A percentile compares a stretch with the other conserved stretches of the same genome.
These are phyloP conservation scores for Crypturellus undulatus DNA, from an alignment of 2,113 vertebrate genomes.

Conservation along the genomic window DNA sequence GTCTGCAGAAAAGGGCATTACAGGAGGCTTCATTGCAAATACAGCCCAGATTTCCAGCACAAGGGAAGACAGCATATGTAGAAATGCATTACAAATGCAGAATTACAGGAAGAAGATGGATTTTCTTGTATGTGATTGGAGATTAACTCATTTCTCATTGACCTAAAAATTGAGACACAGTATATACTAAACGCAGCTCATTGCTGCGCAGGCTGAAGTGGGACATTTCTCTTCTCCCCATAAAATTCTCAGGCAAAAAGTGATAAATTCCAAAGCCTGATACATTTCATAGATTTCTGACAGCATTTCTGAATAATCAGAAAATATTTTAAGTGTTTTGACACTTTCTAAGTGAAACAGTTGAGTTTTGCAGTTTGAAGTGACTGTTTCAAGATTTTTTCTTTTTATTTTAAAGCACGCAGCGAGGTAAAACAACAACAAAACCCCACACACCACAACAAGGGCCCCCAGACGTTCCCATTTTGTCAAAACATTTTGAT, in stretches of 20 bases:
- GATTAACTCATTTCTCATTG: not conserved
- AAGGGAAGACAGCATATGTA: accelerated
- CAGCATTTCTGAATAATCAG: not conserved
- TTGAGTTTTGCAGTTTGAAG: not conserved
- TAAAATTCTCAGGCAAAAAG: not conserved
- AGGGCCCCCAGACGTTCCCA: not conserved
- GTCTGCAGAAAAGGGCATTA: accelerated
- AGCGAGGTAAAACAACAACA: accelerated
- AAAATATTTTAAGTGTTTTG: not conserved
- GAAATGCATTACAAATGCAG: accelerated
- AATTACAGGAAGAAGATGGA: not conserved
- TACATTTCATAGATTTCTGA: not conserved
- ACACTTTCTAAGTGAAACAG: accelerated
- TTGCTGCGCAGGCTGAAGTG: accelerated
- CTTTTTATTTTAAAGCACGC: not conserved
- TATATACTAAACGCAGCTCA: accelerated
- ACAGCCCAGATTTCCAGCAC: accelerated
- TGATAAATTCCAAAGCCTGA: not conserved
- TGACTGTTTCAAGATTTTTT: not conserved
- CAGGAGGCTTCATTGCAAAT: not conserved
- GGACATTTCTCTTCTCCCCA: not conserved
- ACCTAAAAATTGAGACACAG: accelerated
- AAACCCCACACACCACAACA: not conserved
- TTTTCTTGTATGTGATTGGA: accelerated
- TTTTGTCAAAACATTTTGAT: not conserved